Evolutionary conservation across 2,113 vertebrate species (phyloP).

Genomic region (Podiceps cristatus): DNA sequence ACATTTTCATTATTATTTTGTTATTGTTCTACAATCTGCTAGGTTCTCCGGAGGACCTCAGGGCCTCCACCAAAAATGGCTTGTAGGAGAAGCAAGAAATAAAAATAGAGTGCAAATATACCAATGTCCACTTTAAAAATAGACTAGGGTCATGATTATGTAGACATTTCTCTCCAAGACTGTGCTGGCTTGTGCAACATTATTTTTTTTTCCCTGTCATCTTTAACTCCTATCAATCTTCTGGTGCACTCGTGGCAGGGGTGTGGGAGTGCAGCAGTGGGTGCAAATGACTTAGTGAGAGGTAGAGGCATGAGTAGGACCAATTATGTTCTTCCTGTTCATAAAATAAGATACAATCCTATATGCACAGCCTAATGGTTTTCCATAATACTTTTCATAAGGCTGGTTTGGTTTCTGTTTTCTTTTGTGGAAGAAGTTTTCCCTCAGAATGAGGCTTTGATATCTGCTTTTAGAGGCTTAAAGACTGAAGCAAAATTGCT

Average conservation of each 20-base stretch:
- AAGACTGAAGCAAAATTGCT: not conserved
- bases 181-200: not conserved
- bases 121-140: not conserved
- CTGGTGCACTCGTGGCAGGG: fast-evolving
- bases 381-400: not conserved
- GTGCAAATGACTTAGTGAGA: not conserved
- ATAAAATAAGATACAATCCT: not conserved
- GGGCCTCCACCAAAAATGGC: not conserved
- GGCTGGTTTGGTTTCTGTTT: not conserved
- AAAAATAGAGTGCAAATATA: not conserved
- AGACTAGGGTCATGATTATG: not conserved
- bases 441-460: not conserved
- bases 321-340: not conserved
- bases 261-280: fast-evolving
- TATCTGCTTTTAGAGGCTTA: not conserved
- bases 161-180: not conserved
- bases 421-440: not conserved
- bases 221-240: not conserved
- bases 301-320: not conserved
- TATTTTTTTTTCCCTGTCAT: not conserved
- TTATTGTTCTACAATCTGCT: not conserved
- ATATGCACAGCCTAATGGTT: not conserved
- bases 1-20: not conserved
- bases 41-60: not conserved
- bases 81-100: not conserved